Conservation (phyloP, 2,113 vertebrate species). For the Crotalus viridis region DNA sequence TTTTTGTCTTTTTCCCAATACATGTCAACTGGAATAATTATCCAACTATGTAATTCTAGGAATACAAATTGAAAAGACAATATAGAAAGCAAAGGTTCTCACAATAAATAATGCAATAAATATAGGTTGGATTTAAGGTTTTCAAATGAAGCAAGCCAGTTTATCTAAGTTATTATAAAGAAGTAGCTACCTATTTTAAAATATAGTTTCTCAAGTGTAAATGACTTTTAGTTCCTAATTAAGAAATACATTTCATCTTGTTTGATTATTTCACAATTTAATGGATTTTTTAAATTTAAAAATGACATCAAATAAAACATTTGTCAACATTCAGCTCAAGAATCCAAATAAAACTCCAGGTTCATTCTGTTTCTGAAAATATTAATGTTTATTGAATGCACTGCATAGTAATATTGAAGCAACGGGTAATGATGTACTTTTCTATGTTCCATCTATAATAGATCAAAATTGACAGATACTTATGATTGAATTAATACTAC, state of each 20-base stretch:
- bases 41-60: constrained; percentile 11
- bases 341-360: no score
- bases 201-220: constrained; percentile 56
- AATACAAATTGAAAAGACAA: background rate
- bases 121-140: constrained; percentile 36
- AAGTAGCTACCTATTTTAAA: constrained; percentile 38
- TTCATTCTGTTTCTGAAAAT: no score
- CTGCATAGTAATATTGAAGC: no score
- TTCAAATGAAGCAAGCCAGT: constrained; percentile 30
- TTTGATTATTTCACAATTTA: constrained; percentile 69
- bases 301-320: constrained; percentile 60
- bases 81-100: constrained; percentile 8
- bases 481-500: background rate
- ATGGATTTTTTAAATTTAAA: constrained; percentile 49
- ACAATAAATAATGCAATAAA: constrained; percentile 7
- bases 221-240: constrained; percentile 60
- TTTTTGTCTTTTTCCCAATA: background rate
- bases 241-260: constrained; percentile 62
- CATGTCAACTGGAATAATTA: background rate
- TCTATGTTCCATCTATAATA: background rate
- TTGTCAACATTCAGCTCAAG: no score
- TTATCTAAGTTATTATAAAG: constrained; percentile 37
- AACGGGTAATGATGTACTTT: background rate
- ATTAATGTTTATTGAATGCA: no score
- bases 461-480: background rate